Conservation (phyloP, 1,140 invertebrate genomes). For the Philotrypesis tridentata region DNA sequence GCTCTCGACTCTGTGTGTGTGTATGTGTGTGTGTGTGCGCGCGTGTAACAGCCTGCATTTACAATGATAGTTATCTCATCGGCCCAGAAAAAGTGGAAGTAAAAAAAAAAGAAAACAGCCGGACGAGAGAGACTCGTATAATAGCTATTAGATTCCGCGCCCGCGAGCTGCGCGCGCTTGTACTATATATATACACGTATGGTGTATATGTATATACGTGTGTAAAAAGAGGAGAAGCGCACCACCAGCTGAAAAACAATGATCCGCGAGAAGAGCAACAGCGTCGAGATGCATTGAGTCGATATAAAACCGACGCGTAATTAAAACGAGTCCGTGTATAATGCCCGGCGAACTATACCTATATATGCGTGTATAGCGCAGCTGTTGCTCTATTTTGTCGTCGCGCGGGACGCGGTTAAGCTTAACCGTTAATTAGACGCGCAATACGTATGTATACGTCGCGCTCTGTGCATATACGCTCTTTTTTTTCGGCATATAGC, state of each 20-base stretch:
- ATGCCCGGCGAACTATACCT: too few relatives aligned
- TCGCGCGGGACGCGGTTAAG: too few relatives aligned
- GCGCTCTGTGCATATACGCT: not conserved
- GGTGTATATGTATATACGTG: too few relatives aligned
- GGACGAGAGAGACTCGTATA: not conserved
- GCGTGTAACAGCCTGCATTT: not conserved
- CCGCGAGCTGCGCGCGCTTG: too few relatives aligned
- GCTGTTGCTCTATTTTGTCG: not conserved
- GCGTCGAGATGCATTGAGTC: constrained; percentile 40
- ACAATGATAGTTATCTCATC: constrained; percentile 25
- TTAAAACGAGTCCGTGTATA: constrained; percentile 43
- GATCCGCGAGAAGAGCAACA: too few relatives aligned
- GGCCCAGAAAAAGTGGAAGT: too few relatives aligned
- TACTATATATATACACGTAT: too few relatives aligned
- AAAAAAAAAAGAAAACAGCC: not conserved
- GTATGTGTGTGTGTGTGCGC: too few relatives aligned
- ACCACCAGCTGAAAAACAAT: constrained; percentile 33
- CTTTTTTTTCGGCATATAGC: not conserved
- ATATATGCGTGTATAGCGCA: too few relatives aligned
- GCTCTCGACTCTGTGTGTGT: too few relatives aligned
- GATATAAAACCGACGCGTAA: constrained; percentile 14
- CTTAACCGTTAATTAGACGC: constrained; percentile 11
- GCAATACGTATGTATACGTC: not conserved
- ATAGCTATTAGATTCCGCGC: constrained; percentile 40
- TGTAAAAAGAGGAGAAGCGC: constrained; percentile 47